phyloP scores from a whole-genome alignment of 2,888 invertebrate species.

The Invenusta paracnida region DNA sequence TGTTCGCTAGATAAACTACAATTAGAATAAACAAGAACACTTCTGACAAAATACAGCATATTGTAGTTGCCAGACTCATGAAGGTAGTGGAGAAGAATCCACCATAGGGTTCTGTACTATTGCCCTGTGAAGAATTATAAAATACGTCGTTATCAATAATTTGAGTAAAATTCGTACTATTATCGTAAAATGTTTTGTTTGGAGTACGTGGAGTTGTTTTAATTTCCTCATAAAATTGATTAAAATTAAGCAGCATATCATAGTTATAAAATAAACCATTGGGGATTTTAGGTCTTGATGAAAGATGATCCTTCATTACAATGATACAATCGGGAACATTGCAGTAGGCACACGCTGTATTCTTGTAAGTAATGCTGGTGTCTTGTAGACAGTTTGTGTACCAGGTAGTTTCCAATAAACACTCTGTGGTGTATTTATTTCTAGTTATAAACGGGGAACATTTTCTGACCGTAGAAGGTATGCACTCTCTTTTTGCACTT shows the following conservation, averaged over 20 bases:
- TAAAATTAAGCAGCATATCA: neutral
- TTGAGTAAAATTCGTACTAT: neutral
- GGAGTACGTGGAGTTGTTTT: neutral
- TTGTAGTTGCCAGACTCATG: neutral
- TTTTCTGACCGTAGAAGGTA: neutral
- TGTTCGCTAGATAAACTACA: neutral
- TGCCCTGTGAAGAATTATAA: neutral
- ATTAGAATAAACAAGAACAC: neutral
- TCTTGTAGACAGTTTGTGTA: neutral
- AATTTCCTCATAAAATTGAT: neutral
- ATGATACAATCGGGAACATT: neutral
- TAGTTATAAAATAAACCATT: neutral
- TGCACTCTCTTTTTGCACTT: neutral
- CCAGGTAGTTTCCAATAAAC: neutral
- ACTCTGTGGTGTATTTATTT: neutral
- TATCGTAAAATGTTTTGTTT: neutral
- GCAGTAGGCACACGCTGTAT: neutral
- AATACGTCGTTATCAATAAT: neutral
- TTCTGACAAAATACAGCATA: neutral
- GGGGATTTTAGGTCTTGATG: neutral
- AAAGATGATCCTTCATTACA: neutral
- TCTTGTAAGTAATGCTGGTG: neutral
- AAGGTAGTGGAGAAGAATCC: neutral
- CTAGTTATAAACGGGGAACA: neutral
- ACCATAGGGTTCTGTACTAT: neutral